A percentile compares a stretch with the other conserved stretches of the same genome.
Evolutionary conservation across 2,113 vertebrate genomes (phyloP).

Genomic region (Tachysurus fulvidraco): DNA sequence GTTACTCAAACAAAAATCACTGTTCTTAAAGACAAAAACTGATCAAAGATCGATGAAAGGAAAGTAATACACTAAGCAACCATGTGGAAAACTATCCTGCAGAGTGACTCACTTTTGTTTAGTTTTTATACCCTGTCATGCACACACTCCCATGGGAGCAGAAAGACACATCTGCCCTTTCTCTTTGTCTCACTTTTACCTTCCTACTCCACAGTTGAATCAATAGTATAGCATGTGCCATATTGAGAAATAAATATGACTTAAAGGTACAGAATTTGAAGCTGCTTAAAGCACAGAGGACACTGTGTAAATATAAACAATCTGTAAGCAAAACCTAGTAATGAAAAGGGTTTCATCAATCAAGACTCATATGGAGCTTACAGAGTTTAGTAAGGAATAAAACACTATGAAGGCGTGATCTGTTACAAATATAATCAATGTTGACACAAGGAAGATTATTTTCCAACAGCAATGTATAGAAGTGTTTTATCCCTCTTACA

Average conservation of each 20-base stretch:
- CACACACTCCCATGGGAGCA: background rate
- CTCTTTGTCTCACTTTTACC: background rate
- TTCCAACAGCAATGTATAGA: background rate
- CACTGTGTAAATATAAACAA: background rate
- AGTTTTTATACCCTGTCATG: background rate
- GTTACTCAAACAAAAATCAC: background rate
- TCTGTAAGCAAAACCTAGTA: background rate
- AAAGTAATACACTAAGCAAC: background rate
- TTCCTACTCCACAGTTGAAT: background rate
- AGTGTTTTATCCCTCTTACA: too few species aligned
- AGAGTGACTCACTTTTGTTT: background rate
- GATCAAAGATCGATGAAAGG: background rate
- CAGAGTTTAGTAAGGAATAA: background rate
- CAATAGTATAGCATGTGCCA: background rate
- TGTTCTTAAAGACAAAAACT: background rate
- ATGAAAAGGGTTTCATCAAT: background rate
- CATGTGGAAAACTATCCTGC: background rate
- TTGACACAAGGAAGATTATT: background rate
- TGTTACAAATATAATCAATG: background rate
- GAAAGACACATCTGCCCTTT: constrained; percentile 20
- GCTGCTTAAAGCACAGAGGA: background rate
- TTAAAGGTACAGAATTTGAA: background rate
- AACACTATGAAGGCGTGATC: background rate
- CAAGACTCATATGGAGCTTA: background rate
- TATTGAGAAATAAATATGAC: background rate